Evolutionary conservation across 2,797 vertebrate genomes (phyloP).

Genomic region (Syngnathus rostellatus): DNA sequence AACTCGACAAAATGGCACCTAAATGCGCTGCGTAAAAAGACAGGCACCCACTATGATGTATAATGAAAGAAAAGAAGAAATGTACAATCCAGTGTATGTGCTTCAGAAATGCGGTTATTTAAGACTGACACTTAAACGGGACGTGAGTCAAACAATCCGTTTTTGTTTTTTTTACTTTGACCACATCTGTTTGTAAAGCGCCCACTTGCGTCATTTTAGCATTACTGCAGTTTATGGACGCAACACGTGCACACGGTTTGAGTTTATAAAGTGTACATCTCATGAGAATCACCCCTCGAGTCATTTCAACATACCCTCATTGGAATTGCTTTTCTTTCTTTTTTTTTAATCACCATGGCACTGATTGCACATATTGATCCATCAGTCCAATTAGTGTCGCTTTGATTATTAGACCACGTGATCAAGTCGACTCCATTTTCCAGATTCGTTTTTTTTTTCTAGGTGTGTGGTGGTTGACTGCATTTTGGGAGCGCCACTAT

Average conservation of each 20-base stretch:
- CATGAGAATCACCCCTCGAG: constrained; percentile 36
- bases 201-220: constrained; percentile 58
- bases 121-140: background rate
- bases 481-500: background rate
- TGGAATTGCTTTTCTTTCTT: constrained; percentile 46
- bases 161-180: background rate
- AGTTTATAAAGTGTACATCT: constrained; percentile 7
- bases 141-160: background rate
- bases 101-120: background rate
- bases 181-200: constrained; percentile 40
- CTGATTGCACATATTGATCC: constrained; percentile 63
- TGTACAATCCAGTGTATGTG: constrained; percentile 12
- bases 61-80: background rate
- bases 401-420: constrained; percentile 1
- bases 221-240: constrained; percentile 27
- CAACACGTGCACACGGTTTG: constrained; percentile 1
- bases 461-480: background rate
- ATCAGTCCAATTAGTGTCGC: constrained; percentile 34
- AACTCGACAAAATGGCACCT: constrained; percentile 20
- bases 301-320: constrained; percentile 34
- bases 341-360: constrained; percentile 48
- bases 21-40: constrained; percentile 3
- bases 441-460: background rate
- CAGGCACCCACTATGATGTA: background rate
- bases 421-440: background rate